Conservation (phyloP, 1,140 invertebrate species). For the Panagrolaimus sp. region DNA sequence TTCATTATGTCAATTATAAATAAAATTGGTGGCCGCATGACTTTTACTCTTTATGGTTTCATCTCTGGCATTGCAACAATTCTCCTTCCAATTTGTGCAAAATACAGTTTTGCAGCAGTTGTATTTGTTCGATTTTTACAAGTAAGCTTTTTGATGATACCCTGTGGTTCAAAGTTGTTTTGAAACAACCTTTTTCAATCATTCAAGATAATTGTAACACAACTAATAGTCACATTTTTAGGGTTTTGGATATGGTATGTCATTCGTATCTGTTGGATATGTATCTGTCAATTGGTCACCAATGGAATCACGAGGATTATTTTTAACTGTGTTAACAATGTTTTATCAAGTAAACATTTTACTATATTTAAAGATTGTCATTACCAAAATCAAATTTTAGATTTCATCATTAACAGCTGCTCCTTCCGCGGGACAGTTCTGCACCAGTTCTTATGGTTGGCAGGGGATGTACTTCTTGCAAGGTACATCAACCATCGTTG, state of each 20-base stretch:
- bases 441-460: background rate
- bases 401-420: background rate
- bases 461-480: background rate
- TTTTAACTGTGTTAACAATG: background rate
- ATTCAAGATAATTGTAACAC: no score
- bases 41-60: constrained; percentile 4
- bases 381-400: background rate
- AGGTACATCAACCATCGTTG: background rate
- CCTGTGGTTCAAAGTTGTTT: no score
- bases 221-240: no score
- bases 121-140: background rate
- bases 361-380: no score
- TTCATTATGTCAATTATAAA: no score
- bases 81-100: background rate
- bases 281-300: background rate
- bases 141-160: background rate
- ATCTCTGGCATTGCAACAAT: constrained; percentile 1
- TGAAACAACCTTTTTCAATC: no score
- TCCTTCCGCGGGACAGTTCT: background rate
- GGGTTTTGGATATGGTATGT: background rate
- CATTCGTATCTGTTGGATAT: constrained; percentile 6
- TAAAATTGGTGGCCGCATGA: background rate
- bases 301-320: background rate
- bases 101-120: background rate
- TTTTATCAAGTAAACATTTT: background rate